phyloP scores from a whole-genome alignment of 2,888 invertebrate species.

The Anaspis maculata region DNA sequence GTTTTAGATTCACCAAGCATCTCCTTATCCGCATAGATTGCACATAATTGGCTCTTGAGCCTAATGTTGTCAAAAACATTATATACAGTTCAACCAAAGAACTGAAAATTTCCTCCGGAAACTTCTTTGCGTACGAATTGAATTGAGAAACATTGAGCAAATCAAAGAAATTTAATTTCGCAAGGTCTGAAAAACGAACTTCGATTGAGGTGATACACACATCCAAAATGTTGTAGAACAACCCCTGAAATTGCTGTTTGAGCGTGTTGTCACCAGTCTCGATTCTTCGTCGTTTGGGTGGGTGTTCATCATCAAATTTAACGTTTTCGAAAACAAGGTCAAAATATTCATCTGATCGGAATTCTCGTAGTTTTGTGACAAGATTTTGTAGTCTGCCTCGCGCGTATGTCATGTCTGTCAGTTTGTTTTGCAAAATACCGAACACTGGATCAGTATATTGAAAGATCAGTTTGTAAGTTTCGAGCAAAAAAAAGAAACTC shows the following conservation, averaged over 20 bases:
- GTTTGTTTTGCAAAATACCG: conserved; percentile 2
- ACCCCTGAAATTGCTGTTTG: not conserved
- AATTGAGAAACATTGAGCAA: not conserved
- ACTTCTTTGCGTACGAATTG: not conserved
- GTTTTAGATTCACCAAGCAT: conserved; percentile 5
- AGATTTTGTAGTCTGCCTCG: no score
- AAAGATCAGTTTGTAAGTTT: no score
- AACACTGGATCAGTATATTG: conserved; percentile 2
- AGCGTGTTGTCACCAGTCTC: no score
- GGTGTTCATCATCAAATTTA: no score
- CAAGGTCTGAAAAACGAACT: conserved; percentile 2
- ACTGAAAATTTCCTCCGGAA: not conserved
- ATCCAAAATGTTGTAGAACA: conserved; percentile 4
- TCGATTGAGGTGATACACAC: conserved; percentile 2
- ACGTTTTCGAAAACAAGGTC: no score
- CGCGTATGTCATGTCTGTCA: conserved; percentile 1
- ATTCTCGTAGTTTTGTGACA: no score
- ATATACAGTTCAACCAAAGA: not conserved
- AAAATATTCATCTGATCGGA: no score
- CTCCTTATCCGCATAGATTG: not conserved
- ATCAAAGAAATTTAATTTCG: conserved; percentile 3
- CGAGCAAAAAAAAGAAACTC: conserved; percentile 6
- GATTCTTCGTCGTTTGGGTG: no score
- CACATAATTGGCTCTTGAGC: not conserved
- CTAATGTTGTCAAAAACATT: not conserved